Evolutionary conservation across 2,888 invertebrate genomes (phyloP).

Genomic region (Eurois occulta): DNA sequence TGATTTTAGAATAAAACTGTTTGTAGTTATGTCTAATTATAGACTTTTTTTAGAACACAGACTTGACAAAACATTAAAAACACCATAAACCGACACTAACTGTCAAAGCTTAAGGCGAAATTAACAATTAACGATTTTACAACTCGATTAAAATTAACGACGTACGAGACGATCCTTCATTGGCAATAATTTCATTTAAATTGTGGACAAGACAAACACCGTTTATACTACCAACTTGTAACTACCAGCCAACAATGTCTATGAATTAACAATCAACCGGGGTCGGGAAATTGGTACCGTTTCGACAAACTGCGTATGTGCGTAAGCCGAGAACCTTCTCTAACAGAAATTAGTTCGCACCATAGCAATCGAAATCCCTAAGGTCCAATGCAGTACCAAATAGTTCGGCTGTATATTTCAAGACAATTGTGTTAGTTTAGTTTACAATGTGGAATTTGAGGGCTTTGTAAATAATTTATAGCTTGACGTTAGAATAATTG

Average conservation of each 20-base stretch:
- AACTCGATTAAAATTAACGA: constrained; percentile 51
- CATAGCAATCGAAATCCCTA: constrained; percentile 65
- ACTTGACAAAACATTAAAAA: not conserved
- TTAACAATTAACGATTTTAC: constrained; percentile 38
- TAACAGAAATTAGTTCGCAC: constrained; percentile 74
- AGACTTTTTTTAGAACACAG: not conserved
- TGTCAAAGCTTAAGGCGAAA: constrained; percentile 18
- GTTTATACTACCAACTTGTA: constrained; percentile 76
- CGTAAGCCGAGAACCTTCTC: constrained; percentile 68
- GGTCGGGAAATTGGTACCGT: constrained; percentile 75
- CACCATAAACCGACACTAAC: constrained; percentile 9
- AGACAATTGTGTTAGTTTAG: constrained; percentile 43
- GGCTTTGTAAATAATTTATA: constrained; percentile 42
- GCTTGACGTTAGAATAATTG: constrained; percentile 8
- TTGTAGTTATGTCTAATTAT: not conserved
- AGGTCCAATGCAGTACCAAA: constrained; percentile 69
- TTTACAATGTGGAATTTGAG: constrained; percentile 38
- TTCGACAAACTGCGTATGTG: constrained; percentile 77
- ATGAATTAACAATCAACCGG: constrained; percentile 84
- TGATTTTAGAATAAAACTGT: not conserved
- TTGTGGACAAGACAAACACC: constrained; percentile 68
- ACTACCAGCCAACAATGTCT: constrained; percentile 79
- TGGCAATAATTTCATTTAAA: constrained; percentile 72
- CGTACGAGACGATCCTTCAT: constrained; percentile 42
- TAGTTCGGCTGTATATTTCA: constrained; percentile 64